Conservation (phyloP, 1,140 invertebrate species). For the Caenorhabditis elegans region DNA sequence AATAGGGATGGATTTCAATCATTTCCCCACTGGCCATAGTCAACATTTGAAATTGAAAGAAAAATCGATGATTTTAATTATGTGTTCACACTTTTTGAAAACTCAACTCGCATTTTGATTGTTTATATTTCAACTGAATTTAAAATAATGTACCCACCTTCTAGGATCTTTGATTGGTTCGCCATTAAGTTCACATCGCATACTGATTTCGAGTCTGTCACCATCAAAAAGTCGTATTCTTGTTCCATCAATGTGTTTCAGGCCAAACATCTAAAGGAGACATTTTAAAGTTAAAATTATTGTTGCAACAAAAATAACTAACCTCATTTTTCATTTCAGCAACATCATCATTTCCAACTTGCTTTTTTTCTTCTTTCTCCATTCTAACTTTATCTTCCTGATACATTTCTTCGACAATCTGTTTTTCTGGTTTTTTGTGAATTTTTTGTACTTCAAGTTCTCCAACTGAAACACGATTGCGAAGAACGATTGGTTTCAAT, state of each 20-base stretch:
- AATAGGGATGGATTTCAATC: no score
- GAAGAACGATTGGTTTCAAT: neutral
- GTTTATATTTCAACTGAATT: no score
- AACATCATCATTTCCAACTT: neutral
- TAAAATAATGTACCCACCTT: neutral
- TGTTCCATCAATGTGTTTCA: neutral
- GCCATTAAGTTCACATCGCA: neutral
- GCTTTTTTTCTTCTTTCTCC: neutral
- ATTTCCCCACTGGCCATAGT: no score
- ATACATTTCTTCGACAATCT: conserved; percentile 6
- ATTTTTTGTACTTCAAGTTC: neutral
- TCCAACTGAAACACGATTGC: neutral
- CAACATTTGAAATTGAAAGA: no score
- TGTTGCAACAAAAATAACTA: neutral
- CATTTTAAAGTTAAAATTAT: no score
- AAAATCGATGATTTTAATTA: no score
- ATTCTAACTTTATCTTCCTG: neutral
- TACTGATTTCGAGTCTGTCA: neutral
- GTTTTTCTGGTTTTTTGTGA: neutral
- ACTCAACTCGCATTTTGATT: no score
- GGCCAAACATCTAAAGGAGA: neutral
- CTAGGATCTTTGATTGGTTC: neutral
- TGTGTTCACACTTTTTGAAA: no score
- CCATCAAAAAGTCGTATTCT: conserved; percentile 24
- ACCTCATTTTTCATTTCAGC: neutral